Evolutionary conservation across 37 sponge, comb jelly and placozoan species (phyloP), one percentile per base, ranked within the genome.

Genomic region (Chondrosia reniformis): DNA sequence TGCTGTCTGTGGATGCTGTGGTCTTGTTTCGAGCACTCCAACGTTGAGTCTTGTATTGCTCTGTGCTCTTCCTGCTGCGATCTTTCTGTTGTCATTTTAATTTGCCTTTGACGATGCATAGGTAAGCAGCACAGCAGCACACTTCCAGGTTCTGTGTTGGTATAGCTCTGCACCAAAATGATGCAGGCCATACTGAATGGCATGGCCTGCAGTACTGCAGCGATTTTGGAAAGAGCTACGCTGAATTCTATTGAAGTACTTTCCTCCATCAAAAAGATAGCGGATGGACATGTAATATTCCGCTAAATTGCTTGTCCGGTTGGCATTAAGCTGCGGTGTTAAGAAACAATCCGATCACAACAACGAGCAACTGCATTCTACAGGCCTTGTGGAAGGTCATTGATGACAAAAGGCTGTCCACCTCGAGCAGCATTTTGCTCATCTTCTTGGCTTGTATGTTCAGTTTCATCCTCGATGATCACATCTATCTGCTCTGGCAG

Each of bases 211-310:
- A 15, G 66, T 36, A 3, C 2, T 2, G 36, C 66, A 64, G 4
- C 66, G 7, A 4, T 9, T 3, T 7, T 64, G 34, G 32, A 64
- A 64, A 6, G 66, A 64, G 7, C 66, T 36, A 4, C 33, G 4
- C 34, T 64, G 66, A 3, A 64, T 9, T 3, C 66, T 2, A 36
- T 64, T 64, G 66, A 15, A 64, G 19, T 64, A 36, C 34, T 64
- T 64, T 1, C 66, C 66, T 2, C 66, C 66, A 12, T 64, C 66
- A 3, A 64, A 8, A 4, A 64, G 3, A 7, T 4, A 15, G 3
- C 66, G 28, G 66, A 64, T 9, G 7, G 66, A 64, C 66, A 64
- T 64, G 66, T 64, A 64, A 36, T 36, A 8, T 12, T 64, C 66
- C 1, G 66, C 66, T 2, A 64, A 36, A 64, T 64, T 64, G 66